Percentiles rank a stretch among this genome's conserved stretches.
phyloP scores from a whole-genome alignment of 2,113 vertebrate species.

The Choloepus hoffmanni region DNA sequence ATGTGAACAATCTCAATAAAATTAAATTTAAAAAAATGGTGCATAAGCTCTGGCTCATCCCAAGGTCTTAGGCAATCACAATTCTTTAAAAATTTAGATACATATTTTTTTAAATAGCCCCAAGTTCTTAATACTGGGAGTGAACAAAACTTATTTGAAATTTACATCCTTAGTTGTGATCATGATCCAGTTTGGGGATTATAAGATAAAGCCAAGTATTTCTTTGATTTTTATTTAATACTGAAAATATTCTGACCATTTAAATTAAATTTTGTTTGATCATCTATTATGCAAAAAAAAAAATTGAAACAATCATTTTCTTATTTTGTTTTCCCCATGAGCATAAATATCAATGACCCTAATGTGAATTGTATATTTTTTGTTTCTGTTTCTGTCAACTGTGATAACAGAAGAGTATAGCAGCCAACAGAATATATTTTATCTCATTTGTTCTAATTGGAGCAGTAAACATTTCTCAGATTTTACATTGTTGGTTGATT shows the following conservation, averaged over 20 bases:
- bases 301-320: background rate
- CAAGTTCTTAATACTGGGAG: background rate
- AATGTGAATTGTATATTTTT: background rate
- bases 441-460: background rate
- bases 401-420: background rate
- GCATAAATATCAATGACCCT: background rate
- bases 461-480: background rate
- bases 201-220: background rate
- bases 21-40: background rate
- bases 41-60: background rate
- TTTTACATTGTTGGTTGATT: background rate
- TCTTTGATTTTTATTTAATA: background rate
- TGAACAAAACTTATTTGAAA: background rate
- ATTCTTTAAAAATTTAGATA: background rate
- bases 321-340: background rate
- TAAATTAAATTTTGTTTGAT: background rate
- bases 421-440: background rate
- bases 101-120: background rate
- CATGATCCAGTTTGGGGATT: background rate
- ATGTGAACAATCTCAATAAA: too few species aligned
- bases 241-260: background rate
- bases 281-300: background rate
- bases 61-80: background rate
- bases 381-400: background rate
- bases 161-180: background rate